Percentiles rank a stretch among this genome's conserved stretches.
phyloP scores from a whole-genome alignment of 2,888 invertebrate genomes.

The Yponomeuta sedellus region DNA sequence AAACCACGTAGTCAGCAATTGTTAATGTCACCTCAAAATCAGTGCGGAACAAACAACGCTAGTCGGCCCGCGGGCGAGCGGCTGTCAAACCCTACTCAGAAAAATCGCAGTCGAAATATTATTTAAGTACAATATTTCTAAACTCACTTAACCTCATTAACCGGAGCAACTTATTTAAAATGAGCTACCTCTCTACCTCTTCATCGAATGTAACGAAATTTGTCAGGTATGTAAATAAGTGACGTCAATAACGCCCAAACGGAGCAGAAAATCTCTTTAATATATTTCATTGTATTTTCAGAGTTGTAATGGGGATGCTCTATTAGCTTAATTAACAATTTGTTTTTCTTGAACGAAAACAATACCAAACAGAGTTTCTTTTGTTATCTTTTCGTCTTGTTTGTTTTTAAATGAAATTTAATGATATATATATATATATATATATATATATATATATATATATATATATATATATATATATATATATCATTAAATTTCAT shows the following conservation, averaged over 20 bases:
- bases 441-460: background rate
- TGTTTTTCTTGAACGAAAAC: background rate
- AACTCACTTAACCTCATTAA: slow-evolving; percentile 26
- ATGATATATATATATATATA: background rate
- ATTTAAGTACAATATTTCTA: slow-evolving; percentile 8
- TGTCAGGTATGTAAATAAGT: background rate
- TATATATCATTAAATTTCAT: too few relatives aligned
- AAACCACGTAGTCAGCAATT: background rate
- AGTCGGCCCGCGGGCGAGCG: background rate
- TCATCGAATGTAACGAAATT: slow-evolving; percentile 29
- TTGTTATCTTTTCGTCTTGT: background rate
- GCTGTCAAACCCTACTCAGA: slow-evolving; percentile 15
- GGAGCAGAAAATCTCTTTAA: background rate
- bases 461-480: background rate
- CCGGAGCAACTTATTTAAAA: slow-evolving; percentile 36
- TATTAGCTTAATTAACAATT: background rate
- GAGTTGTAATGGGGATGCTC: background rate
- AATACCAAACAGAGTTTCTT: background rate
- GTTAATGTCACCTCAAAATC: background rate
- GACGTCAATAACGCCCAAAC: background rate
- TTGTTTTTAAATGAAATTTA: background rate
- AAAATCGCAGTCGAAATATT: slow-evolving; percentile 12
- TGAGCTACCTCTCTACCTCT: slow-evolving; percentile 25
- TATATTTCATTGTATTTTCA: background rate
- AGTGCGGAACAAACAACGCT: background rate